Percentiles rank a stretch among this genome's conserved stretches.
These are phyloP conservation scores for Percina caprodes DNA, from an alignment of 2,113 vertebrate species.

Conservation along the genomic window DNA sequence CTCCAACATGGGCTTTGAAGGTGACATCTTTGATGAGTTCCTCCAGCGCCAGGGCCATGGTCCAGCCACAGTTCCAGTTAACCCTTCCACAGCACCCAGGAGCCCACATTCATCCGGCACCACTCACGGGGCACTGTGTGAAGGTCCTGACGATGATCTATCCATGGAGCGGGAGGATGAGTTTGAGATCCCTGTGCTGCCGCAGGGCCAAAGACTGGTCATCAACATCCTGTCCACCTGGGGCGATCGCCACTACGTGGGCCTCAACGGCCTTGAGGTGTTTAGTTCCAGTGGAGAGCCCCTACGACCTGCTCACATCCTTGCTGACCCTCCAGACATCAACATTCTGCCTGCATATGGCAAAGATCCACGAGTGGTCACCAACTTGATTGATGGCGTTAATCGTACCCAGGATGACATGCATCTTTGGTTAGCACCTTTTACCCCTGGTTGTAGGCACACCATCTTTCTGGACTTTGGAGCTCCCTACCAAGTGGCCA, in stretches of 20 bases:
- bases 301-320: conserved; percentile 84
- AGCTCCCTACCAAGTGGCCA: conserved; percentile 88
- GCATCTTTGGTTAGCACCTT: conserved; percentile 97
- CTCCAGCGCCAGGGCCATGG: conserved; percentile 86
- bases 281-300: conserved; percentile 93
- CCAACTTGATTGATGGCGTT: conserved; percentile 91
- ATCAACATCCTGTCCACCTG: conserved; percentile 92
- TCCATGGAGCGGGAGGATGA: conserved; percentile 79
- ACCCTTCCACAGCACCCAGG: conserved; percentile 40
- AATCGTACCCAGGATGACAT: conserved; percentile 97
- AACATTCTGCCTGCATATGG: conserved; percentile 93
- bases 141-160: conserved; percentile 71
- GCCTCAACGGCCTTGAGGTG: conserved; percentile 95
- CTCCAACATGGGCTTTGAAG: conserved; percentile 89
- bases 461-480: conserved; percentile 88
- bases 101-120: conserved; percentile 36
- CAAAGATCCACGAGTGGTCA: conserved; percentile 89
- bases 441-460: conserved; percentile 89
- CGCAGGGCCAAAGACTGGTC: conserved; percentile 88
- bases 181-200: conserved; percentile 94
- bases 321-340: conserved; percentile 92
- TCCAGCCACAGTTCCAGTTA: conserved; percentile 49
- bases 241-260: conserved; percentile 98
- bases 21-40: conserved; percentile 95
- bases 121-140: conserved; percentile 62